These are phyloP conservation scores for Prostheceraeus crozeri DNA, from an alignment of 2,888 invertebrate genomes.

Conservation along the genomic window DNA sequence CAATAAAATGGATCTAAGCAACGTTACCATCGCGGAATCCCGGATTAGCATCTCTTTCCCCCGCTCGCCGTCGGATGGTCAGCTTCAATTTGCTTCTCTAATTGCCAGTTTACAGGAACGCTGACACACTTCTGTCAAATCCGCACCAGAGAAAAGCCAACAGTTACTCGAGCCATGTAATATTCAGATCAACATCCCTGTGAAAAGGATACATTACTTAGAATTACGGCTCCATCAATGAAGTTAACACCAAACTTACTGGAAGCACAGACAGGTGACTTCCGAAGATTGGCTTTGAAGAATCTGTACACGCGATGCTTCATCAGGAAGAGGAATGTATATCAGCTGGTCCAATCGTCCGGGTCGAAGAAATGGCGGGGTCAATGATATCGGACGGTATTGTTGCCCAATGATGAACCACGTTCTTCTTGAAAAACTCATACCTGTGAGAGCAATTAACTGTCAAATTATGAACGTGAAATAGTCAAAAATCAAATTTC, in stretches of 20 bases:
- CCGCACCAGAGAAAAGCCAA: slow-evolving; percentile 97
- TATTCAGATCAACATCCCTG: slow-evolving; percentile 80
- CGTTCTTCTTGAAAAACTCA: slow-evolving; percentile 99
- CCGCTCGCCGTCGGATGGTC: slow-evolving; percentile 67
- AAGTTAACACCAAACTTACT: too few species aligned
- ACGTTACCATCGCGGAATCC: too few species aligned
- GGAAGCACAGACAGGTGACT: slow-evolving; percentile 90
- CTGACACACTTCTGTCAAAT: slow-evolving; percentile 97
- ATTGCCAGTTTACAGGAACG: slow-evolving; percentile 97
- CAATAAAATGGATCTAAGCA: too few species aligned
- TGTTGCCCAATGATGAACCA: slow-evolving; percentile 95
- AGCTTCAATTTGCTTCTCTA: slow-evolving; percentile 83
- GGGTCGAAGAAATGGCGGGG: slow-evolving; percentile 85
- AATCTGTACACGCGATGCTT: slow-evolving; percentile 90
- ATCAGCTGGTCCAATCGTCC: slow-evolving; percentile 97
- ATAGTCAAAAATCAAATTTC: too few species aligned
- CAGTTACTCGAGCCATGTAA: slow-evolving; percentile 65
- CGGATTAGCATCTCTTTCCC: slow-evolving; percentile 71
- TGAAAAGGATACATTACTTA: not conserved
- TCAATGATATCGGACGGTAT: slow-evolving; percentile 93
- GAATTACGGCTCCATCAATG: too few species aligned
- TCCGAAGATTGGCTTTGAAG: slow-evolving; percentile 87
- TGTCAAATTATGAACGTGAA: not conserved
- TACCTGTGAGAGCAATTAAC: slow-evolving; percentile 68
- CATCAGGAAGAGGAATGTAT: slow-evolving; percentile 98